Percentiles rank a stretch among this genome's conserved stretches.
phyloP scores from a whole-genome alignment of 2,888 invertebrate species.

The Eupithecia insigniata region DNA sequence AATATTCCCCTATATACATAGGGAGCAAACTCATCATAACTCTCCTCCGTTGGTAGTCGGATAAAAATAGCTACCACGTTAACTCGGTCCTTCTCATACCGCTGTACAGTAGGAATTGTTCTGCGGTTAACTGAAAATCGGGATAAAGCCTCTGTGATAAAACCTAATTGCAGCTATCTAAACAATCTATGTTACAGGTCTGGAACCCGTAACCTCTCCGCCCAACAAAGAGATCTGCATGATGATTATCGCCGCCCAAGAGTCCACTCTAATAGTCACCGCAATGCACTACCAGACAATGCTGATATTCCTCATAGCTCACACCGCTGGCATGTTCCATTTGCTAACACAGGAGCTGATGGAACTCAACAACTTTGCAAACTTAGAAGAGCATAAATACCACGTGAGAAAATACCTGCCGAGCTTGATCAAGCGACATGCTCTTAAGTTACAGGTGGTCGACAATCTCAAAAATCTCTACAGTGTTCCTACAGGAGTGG shows the following conservation, averaged over 20 bases:
- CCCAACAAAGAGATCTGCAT: slow-evolving; percentile 66
- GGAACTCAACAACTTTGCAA: slow-evolving; percentile 50
- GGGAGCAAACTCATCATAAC: too few relatives aligned
- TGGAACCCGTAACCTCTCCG: slow-evolving; percentile 57
- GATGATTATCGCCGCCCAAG: slow-evolving; percentile 55
- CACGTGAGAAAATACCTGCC: slow-evolving; percentile 55
- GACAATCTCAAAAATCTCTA: slow-evolving; percentile 62
- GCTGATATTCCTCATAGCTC: slow-evolving; percentile 65
- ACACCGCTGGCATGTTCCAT: slow-evolving; percentile 67
- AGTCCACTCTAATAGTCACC: slow-evolving; percentile 56
- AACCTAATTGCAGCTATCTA: neutral
- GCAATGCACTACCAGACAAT: slow-evolving; percentile 67
- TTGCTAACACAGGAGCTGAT: slow-evolving; percentile 65
- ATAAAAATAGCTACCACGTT: too few relatives aligned
- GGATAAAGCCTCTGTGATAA: neutral
- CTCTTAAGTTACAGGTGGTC: slow-evolving; percentile 55
- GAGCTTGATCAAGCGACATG: slow-evolving; percentile 59
- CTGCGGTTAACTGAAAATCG: too few relatives aligned
- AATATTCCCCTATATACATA: too few relatives aligned
- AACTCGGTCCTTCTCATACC: too few relatives aligned
- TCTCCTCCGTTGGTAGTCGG: too few relatives aligned
- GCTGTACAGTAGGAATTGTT: too few relatives aligned
- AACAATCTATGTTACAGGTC: slow-evolving; percentile 51
- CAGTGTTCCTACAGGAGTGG: slow-evolving; percentile 68
- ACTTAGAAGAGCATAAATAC: slow-evolving; percentile 44